Conservation (phyloP, 2,113 vertebrate genomes). For the Pyxicephalus adspersus region DNA sequence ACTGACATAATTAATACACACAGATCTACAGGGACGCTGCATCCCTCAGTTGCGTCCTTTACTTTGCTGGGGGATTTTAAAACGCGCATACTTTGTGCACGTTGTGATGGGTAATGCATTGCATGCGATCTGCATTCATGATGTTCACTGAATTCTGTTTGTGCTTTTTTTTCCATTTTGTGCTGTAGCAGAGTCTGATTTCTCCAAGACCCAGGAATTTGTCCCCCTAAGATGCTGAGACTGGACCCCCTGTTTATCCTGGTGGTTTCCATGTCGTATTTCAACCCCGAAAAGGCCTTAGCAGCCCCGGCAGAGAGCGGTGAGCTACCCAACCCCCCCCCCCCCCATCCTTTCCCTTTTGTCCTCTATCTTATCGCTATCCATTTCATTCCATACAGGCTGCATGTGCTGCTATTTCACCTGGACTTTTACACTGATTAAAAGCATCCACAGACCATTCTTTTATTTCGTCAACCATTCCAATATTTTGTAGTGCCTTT, state of each 20-base stretch:
- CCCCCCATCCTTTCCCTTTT: background rate
- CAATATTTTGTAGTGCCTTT: background rate
- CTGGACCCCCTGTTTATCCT: slow-evolving; percentile 78
- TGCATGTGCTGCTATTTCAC: slow-evolving; percentile 35
- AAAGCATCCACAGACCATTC: slow-evolving; percentile 3
- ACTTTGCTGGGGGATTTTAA: background rate
- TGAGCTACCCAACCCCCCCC: slow-evolving; percentile 56
- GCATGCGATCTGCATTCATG: slow-evolving; percentile 32
- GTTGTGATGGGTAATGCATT: background rate
- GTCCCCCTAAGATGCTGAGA: slow-evolving; percentile 65
- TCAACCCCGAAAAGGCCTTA: slow-evolving; percentile 82
- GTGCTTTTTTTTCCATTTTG: background rate
- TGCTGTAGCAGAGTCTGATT: slow-evolving; percentile 48
- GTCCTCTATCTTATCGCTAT: slow-evolving; percentile 35
- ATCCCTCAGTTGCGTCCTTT: slow-evolving; percentile 12
- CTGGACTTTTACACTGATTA: slow-evolving; percentile 6
- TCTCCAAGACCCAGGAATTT: slow-evolving; percentile 64
- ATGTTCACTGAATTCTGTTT: slow-evolving; percentile 17
- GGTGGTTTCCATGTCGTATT: slow-evolving; percentile 80
- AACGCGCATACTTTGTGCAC: background rate
- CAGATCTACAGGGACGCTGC: background rate
- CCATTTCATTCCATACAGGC: background rate
- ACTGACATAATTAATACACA: slow-evolving; percentile 39
- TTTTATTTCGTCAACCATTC: background rate
- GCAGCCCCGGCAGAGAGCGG: slow-evolving; percentile 89